Base-by-base conservation (phyloP, 1,140 invertebrate genomes). In the Bombyx mori region DNA sequence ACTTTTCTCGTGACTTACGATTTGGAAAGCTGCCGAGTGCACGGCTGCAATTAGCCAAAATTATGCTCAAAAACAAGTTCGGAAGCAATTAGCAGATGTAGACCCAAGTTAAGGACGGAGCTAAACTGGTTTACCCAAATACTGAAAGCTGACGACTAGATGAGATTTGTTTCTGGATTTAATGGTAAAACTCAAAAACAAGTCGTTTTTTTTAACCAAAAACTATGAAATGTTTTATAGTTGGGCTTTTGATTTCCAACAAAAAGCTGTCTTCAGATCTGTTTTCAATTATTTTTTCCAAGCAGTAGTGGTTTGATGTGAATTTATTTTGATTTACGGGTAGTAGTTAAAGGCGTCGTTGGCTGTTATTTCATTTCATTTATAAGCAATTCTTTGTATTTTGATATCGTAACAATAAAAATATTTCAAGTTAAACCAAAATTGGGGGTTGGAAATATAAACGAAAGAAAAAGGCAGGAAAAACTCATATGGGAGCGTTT, bases 21-120 rank as follows among this genome's bases (percentile, higher is more conserved):
- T 71, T 73, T 84, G 79, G 79, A 77, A 52, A 60, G 18, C 57
- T 60, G 76, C 81, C 76, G 64, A 75, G 69, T 70, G 68, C 71
- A 66, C 70, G 62, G 63, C 65, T 77, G 79, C 77, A 83, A 82
- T 86, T 86, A 83, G 78, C 80, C 66, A 71, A 80, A 86, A 86
- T 83, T 81, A 82, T 81, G 73, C 74, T 71, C 69, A 77, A 83
- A 83, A 86, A 86, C 82, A 82, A 81, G 69, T 82, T 82, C 68
- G 60, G 63, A 73, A 79, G 77, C 74, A 83, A 86, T 86, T 83
- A 82, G 75, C 75, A 75, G 73, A 77, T 82, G 75, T 76, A 76
- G 70, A 77, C 69, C 61, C 60, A 71, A 76, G 70, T 79, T 71
- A 72, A 73, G 68, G 68, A 69, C 63, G 61, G 61, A 57, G 66